These are phyloP conservation scores for Meiosimyza decipiens DNA, from an alignment of 2,888 invertebrate species.

Conservation along the genomic window DNA sequence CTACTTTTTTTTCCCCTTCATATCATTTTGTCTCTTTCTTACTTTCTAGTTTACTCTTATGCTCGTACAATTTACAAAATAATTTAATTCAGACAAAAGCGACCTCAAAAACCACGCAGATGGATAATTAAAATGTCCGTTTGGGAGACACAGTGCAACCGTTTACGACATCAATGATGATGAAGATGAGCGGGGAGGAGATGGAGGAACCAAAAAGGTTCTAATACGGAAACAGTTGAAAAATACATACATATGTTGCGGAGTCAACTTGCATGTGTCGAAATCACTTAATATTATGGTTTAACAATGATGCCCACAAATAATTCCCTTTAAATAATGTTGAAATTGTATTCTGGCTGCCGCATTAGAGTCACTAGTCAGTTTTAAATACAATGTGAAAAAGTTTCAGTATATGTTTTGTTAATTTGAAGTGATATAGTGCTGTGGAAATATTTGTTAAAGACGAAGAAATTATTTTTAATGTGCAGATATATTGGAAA, in stretches of 20 bases:
- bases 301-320: not conserved
- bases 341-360: too few species aligned
- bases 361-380: too few species aligned
- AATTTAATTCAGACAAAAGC: conserved; percentile 25
- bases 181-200: not conserved
- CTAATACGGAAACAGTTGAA: not conserved
- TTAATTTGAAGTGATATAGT: too few species aligned
- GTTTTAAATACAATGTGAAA: too few species aligned
- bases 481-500: too few species aligned
- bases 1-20: too few species aligned
- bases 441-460: too few species aligned
- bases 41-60: not conserved
- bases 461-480: too few species aligned
- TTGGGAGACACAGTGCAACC: conserved; percentile 2
- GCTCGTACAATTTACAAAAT: not conserved
- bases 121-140: conserved; percentile 31
- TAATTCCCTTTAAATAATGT: not conserved
- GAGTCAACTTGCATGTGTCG: not conserved
- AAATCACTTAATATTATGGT: conserved; percentile 9
- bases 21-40: not conserved
- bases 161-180: not conserved
- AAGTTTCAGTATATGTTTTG: too few species aligned
- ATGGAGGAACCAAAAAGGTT: not conserved
- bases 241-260: not conserved
- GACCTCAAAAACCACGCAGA: conserved; percentile 23